Percentiles rank a stretch among this genome's conserved stretches.
Evolutionary conservation across 64 coral and sea anemone species (phyloP).

Genomic region (Acropora yongei): DNA sequence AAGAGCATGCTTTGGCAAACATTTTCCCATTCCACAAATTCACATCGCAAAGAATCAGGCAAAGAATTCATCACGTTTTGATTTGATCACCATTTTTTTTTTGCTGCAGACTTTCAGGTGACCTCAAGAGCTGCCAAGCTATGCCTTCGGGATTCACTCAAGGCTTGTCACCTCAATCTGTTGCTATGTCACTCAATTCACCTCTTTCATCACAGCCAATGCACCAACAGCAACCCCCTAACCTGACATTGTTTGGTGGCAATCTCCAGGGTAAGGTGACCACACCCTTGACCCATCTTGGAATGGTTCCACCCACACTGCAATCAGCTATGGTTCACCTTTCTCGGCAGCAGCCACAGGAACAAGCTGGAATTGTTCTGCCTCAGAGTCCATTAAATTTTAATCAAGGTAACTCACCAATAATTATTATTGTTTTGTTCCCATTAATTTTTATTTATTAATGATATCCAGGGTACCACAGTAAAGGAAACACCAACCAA

Average conservation of each 20-base stretch:
- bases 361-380: slow-evolving; percentile 81
- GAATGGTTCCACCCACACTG: slow-evolving; percentile 39
- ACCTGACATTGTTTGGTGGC: slow-evolving; percentile 70
- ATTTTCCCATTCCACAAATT: no score
- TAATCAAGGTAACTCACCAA: slow-evolving; percentile 76
- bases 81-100: neutral
- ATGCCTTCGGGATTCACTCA: slow-evolving; percentile 26
- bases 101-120: slow-evolving; percentile 35
- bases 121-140: slow-evolving; percentile 53
- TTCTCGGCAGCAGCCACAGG: slow-evolving; percentile 69
- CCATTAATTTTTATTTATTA: no score
- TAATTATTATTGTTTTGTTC: neutral
- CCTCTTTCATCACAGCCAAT: slow-evolving; percentile 52
- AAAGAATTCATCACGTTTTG: neutral
- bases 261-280: slow-evolving; percentile 84
- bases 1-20: no score
- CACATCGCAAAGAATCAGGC: no score
- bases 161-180: slow-evolving; percentile 47
- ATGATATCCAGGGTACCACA: no score
- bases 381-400: slow-evolving; percentile 61
- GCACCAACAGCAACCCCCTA: slow-evolving; percentile 54
- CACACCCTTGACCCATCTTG: slow-evolving; percentile 75
- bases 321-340: slow-evolving; percentile 79
- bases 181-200: slow-evolving; percentile 54
- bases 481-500: no score